These are phyloP conservation scores for Parnassius mnemosyne DNA, from an alignment of 2,888 invertebrate species.

Conservation along the genomic window DNA sequence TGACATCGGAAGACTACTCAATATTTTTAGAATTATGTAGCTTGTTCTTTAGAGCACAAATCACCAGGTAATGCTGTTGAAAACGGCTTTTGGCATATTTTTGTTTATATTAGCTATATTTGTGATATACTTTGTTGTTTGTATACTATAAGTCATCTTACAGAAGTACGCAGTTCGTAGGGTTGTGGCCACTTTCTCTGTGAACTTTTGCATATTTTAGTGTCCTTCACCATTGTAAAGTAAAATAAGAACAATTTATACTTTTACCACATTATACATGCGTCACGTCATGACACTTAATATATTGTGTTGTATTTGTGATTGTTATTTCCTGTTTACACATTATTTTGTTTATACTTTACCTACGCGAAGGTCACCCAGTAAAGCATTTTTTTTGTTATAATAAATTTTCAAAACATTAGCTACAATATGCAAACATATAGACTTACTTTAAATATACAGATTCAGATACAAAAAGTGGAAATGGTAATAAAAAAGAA, in stretches of 20 bases:
- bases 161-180: slow-evolving; percentile 35
- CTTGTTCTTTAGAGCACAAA: slow-evolving; percentile 69
- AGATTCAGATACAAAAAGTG: no score
- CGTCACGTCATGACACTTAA: neutral
- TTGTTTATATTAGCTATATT: slow-evolving; percentile 27
- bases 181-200: slow-evolving; percentile 56
- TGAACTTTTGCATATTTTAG: slow-evolving; percentile 37
- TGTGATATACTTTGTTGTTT: slow-evolving; percentile 35
- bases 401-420: no score
- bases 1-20: slow-evolving; percentile 72
- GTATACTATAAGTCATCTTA: slow-evolving; percentile 37
- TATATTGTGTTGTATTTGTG: slow-evolving; percentile 6
- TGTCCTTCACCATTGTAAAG: slow-evolving; percentile 49
- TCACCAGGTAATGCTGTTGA: slow-evolving; percentile 57
- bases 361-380: slow-evolving; percentile 1
- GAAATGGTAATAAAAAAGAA: no score
- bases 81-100: slow-evolving; percentile 36
- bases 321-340: slow-evolving; percentile 21
- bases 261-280: neutral
- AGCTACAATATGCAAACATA: no score
- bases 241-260: slow-evolving; percentile 28
- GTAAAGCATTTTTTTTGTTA: no score
- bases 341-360: slow-evolving; percentile 14
- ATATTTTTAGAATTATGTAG: slow-evolving; percentile 79
- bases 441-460: no score